These are phyloP conservation scores for Drosophila anomalipes DNA, from an alignment of 2,888 invertebrate genomes.

Conservation along the genomic window DNA sequence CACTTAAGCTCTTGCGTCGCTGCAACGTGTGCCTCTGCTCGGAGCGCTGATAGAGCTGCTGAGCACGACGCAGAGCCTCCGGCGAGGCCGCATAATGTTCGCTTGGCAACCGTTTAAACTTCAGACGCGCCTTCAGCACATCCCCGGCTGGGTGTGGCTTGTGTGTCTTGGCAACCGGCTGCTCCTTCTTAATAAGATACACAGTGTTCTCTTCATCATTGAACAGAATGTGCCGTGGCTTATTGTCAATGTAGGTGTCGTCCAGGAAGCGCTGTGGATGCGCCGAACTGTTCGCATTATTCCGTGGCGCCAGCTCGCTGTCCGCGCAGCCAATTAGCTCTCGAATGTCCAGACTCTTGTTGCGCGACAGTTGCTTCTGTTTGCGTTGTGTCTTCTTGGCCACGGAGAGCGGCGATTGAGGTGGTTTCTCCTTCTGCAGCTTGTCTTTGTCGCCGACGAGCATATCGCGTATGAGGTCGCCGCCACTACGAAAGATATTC, in stretches of 20 bases:
- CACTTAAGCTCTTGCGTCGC: constrained; percentile 81
- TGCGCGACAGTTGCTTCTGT: constrained; percentile 73
- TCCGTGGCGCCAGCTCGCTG: constrained; percentile 71
- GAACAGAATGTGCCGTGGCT: constrained; percentile 83
- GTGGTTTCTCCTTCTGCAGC: constrained; percentile 71
- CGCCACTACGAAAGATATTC: constrained; percentile 83
- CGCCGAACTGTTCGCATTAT: constrained; percentile 58
- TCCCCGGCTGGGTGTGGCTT: constrained; percentile 45
- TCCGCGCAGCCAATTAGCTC: constrained; percentile 83
- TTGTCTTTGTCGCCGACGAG: constrained; percentile 83
- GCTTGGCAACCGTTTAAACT: constrained; percentile 74
- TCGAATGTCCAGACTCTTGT: constrained; percentile 84
- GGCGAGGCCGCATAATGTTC: constrained; percentile 63
- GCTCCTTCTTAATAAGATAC: constrained; percentile 85
- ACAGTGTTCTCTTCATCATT: constrained; percentile 85
- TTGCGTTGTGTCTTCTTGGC: constrained; percentile 64
- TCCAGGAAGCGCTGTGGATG: constrained; percentile 63
- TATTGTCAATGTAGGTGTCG: constrained; percentile 64
- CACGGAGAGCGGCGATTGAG: constrained; percentile 52
- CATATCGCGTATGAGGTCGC: constrained; percentile 83
- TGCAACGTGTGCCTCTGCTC: constrained; percentile 72
- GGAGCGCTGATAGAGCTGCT: constrained; percentile 72
- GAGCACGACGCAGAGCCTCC: constrained; percentile 71
- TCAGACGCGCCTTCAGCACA: constrained; percentile 76
- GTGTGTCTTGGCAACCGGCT: constrained; percentile 75